These are phyloP conservation scores for Callopanchax toddi DNA, from an alignment of 2,113 vertebrate species.

Conservation along the genomic window DNA sequence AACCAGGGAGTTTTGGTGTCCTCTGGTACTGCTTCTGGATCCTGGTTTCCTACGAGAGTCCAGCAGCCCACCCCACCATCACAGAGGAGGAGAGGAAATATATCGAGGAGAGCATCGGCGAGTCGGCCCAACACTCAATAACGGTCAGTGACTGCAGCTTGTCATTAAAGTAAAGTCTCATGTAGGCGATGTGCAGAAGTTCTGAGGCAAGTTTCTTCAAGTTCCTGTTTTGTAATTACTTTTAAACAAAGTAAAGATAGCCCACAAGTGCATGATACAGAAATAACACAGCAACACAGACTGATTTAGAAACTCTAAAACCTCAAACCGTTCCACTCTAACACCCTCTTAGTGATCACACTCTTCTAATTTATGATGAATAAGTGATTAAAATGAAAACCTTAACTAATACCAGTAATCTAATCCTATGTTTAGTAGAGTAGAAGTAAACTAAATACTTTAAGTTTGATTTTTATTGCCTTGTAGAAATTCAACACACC, in stretches of 20 bases:
- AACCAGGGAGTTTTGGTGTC: slow-evolving; percentile 90
- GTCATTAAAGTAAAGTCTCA: background rate
- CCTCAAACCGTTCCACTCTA: background rate
- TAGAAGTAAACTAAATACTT: too few relatives aligned
- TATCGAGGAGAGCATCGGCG: slow-evolving; percentile 97
- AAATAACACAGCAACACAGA: background rate
- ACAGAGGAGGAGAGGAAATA: slow-evolving; percentile 93
- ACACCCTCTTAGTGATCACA: background rate
- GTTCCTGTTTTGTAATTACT: too few relatives aligned
- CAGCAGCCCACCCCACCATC: slow-evolving; percentile 95
- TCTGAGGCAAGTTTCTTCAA: too few relatives aligned
- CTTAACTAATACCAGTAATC: too few relatives aligned
- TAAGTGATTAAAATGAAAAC: too few relatives aligned
- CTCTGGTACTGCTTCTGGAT: slow-evolving; percentile 98
- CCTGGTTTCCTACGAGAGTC: slow-evolving; percentile 97
- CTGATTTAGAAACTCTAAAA: background rate
- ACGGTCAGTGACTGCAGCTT: slow-evolving; percentile 50
- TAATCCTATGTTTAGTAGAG: too few relatives aligned
- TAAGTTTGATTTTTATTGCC: background rate
- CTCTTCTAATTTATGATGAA: background rate
- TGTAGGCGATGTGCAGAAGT: background rate
- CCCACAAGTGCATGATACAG: background rate
- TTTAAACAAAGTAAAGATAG: too few relatives aligned
- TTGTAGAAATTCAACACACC: slow-evolving; percentile 90
- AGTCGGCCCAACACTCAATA: slow-evolving; percentile 84